These are phyloP conservation scores for Rhagonycha fulva DNA, from an alignment of 2,888 invertebrate species.

Conservation along the genomic window DNA sequence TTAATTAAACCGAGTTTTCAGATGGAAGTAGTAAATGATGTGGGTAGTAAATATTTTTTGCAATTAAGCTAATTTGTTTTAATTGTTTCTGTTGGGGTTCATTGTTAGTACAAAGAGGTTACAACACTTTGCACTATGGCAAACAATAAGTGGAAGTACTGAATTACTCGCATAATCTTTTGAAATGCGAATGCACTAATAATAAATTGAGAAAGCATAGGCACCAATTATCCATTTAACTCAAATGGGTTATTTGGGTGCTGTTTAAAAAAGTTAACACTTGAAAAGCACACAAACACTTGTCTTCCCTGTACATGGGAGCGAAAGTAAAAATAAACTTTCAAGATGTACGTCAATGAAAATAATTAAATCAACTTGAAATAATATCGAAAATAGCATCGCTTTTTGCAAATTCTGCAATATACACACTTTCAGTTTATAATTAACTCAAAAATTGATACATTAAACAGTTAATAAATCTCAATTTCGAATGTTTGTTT, in stretches of 20 bases:
- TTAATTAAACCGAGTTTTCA: not conserved
- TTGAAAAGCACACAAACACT: not conserved
- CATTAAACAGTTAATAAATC: not conserved
- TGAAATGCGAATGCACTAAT: not conserved
- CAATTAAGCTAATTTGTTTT: not conserved
- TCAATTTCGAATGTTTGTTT: slow-evolving; percentile 1
- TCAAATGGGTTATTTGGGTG: not conserved
- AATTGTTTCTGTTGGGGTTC: not conserved
- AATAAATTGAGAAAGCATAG: not conserved
- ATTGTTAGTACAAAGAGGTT: not conserved
- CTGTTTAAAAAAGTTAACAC: not conserved
- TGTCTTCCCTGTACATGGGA: not conserved
- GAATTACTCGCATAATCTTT: not conserved
- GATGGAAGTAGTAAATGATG: not conserved
- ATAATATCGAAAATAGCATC: not conserved
- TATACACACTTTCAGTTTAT: not conserved
- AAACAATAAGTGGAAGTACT: not conserved
- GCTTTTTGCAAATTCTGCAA: not conserved
- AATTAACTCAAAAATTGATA: not conserved
- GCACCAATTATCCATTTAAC: not conserved
- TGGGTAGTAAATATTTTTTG: not conserved
- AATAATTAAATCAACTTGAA: not conserved
- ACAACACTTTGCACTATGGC: not conserved
- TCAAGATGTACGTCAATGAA: not conserved
- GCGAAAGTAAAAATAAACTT: not conserved